These are phyloP conservation scores for Clarias laeviceps DNA, from an alignment of 2,797 vertebrate species.

Conservation along the genomic window DNA sequence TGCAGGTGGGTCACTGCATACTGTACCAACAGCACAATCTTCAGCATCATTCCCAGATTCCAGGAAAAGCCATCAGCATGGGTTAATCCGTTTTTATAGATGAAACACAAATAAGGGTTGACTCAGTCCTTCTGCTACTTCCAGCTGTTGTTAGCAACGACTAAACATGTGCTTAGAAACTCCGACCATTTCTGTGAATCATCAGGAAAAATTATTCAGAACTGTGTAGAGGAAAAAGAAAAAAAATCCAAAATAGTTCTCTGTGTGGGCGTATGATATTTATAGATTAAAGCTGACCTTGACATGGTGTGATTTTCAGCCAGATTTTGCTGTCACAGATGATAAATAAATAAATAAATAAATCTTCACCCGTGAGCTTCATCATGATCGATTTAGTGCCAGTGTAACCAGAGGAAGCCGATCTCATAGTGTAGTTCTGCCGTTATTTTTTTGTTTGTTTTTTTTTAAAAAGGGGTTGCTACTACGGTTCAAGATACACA, in stretches of 20 bases:
- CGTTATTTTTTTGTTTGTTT: neutral
- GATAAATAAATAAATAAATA: neutral
- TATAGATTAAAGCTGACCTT: neutral
- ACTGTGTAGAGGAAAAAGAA: neutral
- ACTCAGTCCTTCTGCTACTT: conserved; percentile 6
- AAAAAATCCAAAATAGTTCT: neutral
- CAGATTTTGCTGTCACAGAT: neutral
- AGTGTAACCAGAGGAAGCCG: neutral
- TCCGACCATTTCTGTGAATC: neutral
- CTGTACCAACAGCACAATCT: conserved; percentile 6
- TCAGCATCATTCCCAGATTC: neutral
- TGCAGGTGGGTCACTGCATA: conserved; percentile 85
- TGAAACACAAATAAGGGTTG: conserved; percentile 2
- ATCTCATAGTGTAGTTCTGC: neutral
- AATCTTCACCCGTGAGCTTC: neutral
- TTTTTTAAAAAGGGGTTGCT: neutral
- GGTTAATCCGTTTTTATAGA: neutral
- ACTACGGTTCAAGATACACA: neutral
- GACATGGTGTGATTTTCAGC: neutral
- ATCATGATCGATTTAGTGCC: too few species aligned
- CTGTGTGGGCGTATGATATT: neutral
- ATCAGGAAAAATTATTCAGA: conserved; percentile 7
- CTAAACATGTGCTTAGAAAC: conserved; percentile 8
- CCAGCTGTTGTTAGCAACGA: conserved; percentile 4
- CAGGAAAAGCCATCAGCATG: neutral